Evolutionary conservation across 2,888 invertebrate genomes (phyloP).

Genomic region (Pristionchus maxplancki): DNA sequence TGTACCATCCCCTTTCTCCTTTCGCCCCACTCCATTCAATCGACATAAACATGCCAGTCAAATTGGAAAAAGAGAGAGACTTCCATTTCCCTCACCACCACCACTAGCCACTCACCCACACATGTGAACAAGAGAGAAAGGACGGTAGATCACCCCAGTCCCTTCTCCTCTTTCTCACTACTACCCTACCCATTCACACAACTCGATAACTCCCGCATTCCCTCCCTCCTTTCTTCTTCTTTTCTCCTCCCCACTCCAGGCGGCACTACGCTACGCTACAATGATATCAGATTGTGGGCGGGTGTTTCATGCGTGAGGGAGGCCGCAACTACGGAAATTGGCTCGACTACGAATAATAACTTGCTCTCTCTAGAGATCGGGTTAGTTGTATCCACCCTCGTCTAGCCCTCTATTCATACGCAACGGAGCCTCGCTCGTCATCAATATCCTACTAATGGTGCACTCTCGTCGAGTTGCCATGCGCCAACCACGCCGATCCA

Average conservation of each 20-base stretch:
- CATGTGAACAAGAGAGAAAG: not conserved
- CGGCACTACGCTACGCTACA: not conserved
- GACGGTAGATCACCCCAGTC: not conserved
- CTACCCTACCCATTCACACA: not conserved
- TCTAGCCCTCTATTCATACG: not conserved
- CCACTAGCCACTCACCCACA: not conserved
- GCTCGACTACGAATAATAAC: not conserved
- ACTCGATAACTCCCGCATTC: not conserved
- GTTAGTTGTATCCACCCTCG: not conserved
- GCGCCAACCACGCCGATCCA: no score
- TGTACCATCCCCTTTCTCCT: not conserved
- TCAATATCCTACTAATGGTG: not conserved
- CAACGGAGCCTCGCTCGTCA: not conserved
- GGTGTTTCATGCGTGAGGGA: not conserved
- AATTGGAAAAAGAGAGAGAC: constrained; percentile 15
- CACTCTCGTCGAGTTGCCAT: no score
- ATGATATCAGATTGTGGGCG: constrained; percentile 4
- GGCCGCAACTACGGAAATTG: not conserved
- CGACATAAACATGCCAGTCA: constrained; percentile 43
- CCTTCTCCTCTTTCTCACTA: not conserved
- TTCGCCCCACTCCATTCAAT: constrained; percentile 17
- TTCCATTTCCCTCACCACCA: not conserved
- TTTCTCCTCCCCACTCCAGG: not conserved
- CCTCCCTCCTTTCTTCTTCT: not conserved
- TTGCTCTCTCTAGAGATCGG: not conserved